Conservation (phyloP, 2,113 vertebrate genomes). For the Nothoprocta perdicaria region DNA sequence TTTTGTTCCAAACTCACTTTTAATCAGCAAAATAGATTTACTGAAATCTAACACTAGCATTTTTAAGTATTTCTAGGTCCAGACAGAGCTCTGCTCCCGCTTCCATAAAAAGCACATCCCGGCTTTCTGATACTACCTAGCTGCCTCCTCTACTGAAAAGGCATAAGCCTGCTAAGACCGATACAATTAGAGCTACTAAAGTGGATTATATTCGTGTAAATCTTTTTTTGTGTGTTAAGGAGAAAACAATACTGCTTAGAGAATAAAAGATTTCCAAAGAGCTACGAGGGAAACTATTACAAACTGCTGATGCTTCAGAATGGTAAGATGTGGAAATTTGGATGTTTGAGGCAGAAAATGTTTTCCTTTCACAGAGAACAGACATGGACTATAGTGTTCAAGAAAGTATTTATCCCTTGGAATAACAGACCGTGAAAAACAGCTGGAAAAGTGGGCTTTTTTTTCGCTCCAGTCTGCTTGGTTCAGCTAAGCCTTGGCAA, state of each 20-base stretch:
- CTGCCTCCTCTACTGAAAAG: not conserved
- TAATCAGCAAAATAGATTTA: not conserved
- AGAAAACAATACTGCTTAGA: not conserved
- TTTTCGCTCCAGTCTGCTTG: not conserved
- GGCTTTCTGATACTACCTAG: not conserved
- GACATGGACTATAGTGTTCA: not conserved
- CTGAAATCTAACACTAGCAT: not conserved
- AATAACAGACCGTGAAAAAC: not conserved
- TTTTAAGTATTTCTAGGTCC: not conserved
- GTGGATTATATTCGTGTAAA: not conserved
- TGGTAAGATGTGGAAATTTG: not conserved
- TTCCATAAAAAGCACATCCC: not conserved
- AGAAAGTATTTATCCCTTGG: not conserved
- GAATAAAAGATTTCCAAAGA: not conserved
- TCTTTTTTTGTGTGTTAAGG: not conserved
- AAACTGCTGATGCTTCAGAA: not conserved
- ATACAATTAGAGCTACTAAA: slow-evolving; percentile 39
- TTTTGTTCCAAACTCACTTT: not conserved
- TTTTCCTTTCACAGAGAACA: not conserved
- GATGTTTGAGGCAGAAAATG: not conserved
- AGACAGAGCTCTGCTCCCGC: not conserved
- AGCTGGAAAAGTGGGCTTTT: not conserved
- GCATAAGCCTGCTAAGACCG: slow-evolving; percentile 42
- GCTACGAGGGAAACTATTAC: not conserved
- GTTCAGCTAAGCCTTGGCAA: slow-evolving; percentile 47